A percentile compares a stretch with the other conserved stretches of the same genome.
phyloP scores from a whole-genome alignment of 2,113 vertebrate species.

The Vicugna pacos region DNA sequence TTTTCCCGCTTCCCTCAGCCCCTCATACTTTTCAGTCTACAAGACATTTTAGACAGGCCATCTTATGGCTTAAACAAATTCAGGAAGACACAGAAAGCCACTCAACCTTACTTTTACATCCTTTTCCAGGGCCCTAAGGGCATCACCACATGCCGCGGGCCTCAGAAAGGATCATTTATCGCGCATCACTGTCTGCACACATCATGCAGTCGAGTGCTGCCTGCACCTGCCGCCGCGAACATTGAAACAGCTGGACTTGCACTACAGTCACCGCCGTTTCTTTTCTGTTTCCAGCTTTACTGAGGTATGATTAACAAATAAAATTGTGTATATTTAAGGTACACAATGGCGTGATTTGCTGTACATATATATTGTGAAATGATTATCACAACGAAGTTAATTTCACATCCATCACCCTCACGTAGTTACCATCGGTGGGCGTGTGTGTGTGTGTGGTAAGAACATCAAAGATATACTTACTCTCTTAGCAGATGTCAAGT shows the following conservation, averaged over 20 bases:
- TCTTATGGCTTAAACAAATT: constrained; percentile 58
- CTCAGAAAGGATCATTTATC: background rate
- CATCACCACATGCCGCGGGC: background rate
- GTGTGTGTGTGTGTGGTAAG: background rate
- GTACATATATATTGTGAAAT: background rate
- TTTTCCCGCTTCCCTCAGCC: constrained; percentile 19
- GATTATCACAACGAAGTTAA: background rate
- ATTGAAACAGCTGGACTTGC: background rate
- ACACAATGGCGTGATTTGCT: background rate
- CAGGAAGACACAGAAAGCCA: constrained; percentile 62
- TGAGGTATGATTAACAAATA: background rate
- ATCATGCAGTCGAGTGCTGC: background rate
- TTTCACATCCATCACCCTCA: background rate
- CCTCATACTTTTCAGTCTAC: constrained; percentile 11
- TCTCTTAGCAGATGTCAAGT: background rate
- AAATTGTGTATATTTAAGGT: background rate
- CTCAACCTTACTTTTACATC: constrained; percentile 30
- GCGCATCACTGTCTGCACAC: background rate
- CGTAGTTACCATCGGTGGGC: background rate
- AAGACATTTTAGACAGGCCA: constrained; percentile 44
- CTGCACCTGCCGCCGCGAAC: background rate
- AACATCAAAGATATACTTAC: background rate
- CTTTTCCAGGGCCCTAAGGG: background rate
- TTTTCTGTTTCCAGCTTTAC: background rate
- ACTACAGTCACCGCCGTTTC: background rate